These are phyloP conservation scores for Agapostemon virescens DNA, from an alignment of 2,888 invertebrate species.

Conservation along the genomic window DNA sequence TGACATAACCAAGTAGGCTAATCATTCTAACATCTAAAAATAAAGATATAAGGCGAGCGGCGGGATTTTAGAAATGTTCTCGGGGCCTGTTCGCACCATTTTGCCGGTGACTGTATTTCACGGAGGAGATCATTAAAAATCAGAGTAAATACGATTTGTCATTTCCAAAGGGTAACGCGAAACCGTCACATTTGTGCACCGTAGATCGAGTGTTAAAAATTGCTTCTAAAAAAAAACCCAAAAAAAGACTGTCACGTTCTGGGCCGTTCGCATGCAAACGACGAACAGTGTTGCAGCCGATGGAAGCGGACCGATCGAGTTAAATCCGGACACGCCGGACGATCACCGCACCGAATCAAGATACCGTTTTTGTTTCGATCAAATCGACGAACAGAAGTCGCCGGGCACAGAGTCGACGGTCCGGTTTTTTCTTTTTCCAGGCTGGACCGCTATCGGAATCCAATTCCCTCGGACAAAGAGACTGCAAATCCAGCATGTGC, in stretches of 20 bases:
- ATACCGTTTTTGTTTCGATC: slow-evolving; percentile 17
- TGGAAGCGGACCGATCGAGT: slow-evolving; percentile 16
- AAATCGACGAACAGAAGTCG: slow-evolving; percentile 11
- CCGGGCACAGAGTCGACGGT: background rate
- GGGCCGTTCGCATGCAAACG: background rate
- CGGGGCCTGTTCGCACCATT: too few relatives aligned
- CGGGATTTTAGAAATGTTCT: too few relatives aligned
- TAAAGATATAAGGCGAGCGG: too few relatives aligned
- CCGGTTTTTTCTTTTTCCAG: background rate
- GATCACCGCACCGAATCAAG: slow-evolving; percentile 12
- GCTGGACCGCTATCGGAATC: slow-evolving; percentile 36
- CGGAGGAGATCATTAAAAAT: background rate
- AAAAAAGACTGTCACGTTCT: background rate
- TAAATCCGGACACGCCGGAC: slow-evolving; percentile 10
- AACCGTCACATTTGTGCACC: background rate
- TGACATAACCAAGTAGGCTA: too few relatives aligned
- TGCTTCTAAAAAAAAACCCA: too few relatives aligned
- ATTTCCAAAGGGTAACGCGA: background rate
- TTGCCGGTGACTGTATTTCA: too few relatives aligned
- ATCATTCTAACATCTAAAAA: too few relatives aligned
- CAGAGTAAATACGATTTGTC: background rate
- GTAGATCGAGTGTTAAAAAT: background rate
- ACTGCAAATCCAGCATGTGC: slow-evolving; percentile 17
- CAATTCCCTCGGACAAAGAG: slow-evolving; percentile 52
- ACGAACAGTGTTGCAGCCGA: slow-evolving; percentile 1